phyloP scores from a whole-genome alignment of 1,140 invertebrate genomes.

The Conopomorpha cramerella region DNA sequence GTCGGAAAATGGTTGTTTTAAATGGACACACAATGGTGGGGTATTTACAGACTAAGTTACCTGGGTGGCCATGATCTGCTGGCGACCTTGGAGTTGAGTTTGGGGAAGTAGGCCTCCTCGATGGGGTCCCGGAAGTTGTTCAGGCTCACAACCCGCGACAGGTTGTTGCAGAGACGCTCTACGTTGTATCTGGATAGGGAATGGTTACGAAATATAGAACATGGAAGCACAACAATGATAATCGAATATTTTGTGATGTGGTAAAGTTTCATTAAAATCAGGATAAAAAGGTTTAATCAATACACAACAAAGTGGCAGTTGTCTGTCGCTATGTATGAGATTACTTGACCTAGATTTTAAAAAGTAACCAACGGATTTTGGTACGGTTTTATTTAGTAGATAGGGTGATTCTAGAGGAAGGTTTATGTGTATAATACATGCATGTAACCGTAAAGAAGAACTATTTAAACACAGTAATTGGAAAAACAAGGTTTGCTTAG shows the following conservation, averaged over 20 bases:
- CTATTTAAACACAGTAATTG: too few relatives aligned
- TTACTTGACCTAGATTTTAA: background rate
- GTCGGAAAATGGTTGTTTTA: conserved; percentile 60
- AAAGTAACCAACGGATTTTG: too few relatives aligned
- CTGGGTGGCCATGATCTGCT: conserved; percentile 30
- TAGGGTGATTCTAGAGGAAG: too few relatives aligned
- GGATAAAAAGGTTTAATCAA: too few relatives aligned
- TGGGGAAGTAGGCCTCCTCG: conserved; percentile 73
- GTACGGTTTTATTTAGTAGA: too few relatives aligned
- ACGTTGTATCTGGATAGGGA: conserved; percentile 52
- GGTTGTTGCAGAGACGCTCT: conserved; percentile 53
- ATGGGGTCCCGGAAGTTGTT: conserved; percentile 67
- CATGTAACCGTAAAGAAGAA: too few relatives aligned
- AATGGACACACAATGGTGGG: background rate
- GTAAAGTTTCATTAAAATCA: background rate
- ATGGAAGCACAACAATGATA: conserved; percentile 1
- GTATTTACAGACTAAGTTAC: conserved; percentile 3
- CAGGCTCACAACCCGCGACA: conserved; percentile 33
- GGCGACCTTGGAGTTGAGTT: conserved; percentile 69
- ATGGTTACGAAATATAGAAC: too few relatives aligned
- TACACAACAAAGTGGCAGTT: too few relatives aligned
- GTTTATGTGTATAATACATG: too few relatives aligned
- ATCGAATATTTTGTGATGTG: background rate
- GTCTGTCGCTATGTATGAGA: background rate
- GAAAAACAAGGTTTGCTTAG: too few relatives aligned